Evolutionary conservation across 2,797 vertebrate species (phyloP), one percentile per base, ranked within the genome.

Genomic region (Mormyrops attenuatus): DNA sequence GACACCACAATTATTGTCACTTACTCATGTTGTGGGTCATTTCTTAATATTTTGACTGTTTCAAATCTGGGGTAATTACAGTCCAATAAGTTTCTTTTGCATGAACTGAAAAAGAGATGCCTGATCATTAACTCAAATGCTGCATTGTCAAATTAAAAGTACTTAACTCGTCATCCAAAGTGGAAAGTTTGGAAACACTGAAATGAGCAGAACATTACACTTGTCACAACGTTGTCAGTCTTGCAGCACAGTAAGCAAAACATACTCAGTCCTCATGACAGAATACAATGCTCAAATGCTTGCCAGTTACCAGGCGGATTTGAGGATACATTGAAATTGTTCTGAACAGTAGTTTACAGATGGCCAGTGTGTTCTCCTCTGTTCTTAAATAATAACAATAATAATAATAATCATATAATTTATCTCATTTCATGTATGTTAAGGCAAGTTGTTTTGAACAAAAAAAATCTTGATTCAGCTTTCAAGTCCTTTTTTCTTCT

Each of bases 71-170:
- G 95, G 94, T 95, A 94, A 96, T 96, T 94, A 91, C 93, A 95
- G 85, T 89, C 50, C 47, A 30, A 63, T 34, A 30, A 22, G 93
- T 93, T 95, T 94, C 95, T 96, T 96, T 92, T 93, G 94, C 92
- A 95, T 96, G 94, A 94, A 95, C 92, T 90, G 94, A 93, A 92
- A 94, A 47, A 90, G 88, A 88, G 77, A 90, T 91, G 90, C 90
- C 90, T 91, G 90, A 93, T 93, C 91, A 82, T 88, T 91, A 89
- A 88, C 90, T 88, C 88, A 91, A 90, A 93, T 92, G 93, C 93
- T 93, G 94, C 93, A 93, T 93, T 93, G 94, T 94, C 95, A 94
- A 94, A 96, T 96, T 96, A 95, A 95, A 95, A 96, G 95, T 95
- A 47, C 91, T 92, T 92, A 93, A 93, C 93, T 94, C 93, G 92